phyloP scores from a whole-genome alignment of 1,140 invertebrate species.

The Heliconius melpomene region DNA sequence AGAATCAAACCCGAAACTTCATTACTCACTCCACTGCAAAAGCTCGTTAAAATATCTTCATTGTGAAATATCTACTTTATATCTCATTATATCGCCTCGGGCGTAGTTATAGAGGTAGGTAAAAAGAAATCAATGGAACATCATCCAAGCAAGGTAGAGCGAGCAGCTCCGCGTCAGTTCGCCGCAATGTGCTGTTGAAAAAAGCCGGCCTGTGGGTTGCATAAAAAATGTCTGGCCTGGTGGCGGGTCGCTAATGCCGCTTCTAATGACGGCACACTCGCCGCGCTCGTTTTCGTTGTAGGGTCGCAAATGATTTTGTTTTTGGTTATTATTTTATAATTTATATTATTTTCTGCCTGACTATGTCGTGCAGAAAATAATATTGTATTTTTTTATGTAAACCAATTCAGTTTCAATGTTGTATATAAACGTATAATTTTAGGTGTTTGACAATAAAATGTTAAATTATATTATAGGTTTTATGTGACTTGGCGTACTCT shows the following conservation, averaged over 20 bases:
- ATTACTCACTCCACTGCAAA: neutral
- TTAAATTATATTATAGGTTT: too few species aligned
- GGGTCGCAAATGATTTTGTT: constrained; percentile 52
- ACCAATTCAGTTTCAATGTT: too few species aligned
- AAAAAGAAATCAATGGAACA: constrained; percentile 36
- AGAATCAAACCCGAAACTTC: neutral
- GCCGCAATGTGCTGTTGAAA: constrained; percentile 59
- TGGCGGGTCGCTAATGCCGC: constrained; percentile 70
- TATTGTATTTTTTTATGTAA: neutral
- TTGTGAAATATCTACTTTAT: constrained; percentile 18
- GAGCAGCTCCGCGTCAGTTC: constrained; percentile 48
- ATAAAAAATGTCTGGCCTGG: constrained; percentile 79
- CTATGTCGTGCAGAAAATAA: neutral
- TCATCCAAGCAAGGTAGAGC: constrained; percentile 42
- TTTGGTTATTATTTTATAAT: neutral
- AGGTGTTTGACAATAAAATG: too few species aligned
- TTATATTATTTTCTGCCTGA: neutral
- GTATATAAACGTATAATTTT: too few species aligned
- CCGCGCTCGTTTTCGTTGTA: constrained; percentile 51
- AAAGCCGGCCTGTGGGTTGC: constrained; percentile 63
- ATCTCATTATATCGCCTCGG: constrained; percentile 10
- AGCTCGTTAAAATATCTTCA: constrained; percentile 18
- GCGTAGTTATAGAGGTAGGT: constrained; percentile 11
- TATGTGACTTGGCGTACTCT: neutral
- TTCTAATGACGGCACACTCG: constrained; percentile 71